phyloP scores from a whole-genome alignment of 2,113 vertebrate genomes.

The Eretmochelys imbricata region DNA sequence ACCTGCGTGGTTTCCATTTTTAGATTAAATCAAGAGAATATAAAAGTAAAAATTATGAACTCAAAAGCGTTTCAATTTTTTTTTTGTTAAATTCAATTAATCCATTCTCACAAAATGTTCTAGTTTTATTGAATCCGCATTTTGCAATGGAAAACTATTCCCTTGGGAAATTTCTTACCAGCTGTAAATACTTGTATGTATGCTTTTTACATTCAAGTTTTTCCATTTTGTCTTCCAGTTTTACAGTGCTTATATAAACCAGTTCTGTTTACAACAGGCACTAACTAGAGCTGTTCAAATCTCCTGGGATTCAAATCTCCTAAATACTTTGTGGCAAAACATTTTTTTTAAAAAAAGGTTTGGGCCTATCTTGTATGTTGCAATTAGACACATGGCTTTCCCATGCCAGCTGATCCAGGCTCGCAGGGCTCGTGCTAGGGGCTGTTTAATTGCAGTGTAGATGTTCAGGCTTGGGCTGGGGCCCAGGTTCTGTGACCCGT shows the following conservation, averaged over 20 bases:
- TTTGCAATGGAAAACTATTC: background rate
- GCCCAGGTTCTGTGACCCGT: background rate
- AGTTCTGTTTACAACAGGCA: background rate
- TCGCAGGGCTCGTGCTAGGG: background rate
- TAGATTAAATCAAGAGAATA: background rate
- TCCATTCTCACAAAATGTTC: background rate
- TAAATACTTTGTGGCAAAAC: background rate
- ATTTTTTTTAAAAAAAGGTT: background rate
- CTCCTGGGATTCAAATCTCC: background rate
- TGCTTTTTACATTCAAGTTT: background rate
- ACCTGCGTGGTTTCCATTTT: background rate
- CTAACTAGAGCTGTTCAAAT: background rate
- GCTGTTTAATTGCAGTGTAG: background rate
- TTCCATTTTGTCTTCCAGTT: background rate
- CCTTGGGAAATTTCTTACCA: background rate
- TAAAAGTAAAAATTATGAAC: background rate
- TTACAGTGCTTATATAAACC: background rate
- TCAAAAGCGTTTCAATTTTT: background rate
- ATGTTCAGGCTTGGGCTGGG: background rate
- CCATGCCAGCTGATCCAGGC: background rate
- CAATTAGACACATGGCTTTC: background rate
- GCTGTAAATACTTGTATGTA: background rate
- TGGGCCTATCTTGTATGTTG: background rate
- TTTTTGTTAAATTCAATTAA: background rate
- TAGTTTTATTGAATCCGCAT: background rate